Conservation (phyloP, 1,140 invertebrate genomes). For the Drosophila lacteicornis region DNA sequence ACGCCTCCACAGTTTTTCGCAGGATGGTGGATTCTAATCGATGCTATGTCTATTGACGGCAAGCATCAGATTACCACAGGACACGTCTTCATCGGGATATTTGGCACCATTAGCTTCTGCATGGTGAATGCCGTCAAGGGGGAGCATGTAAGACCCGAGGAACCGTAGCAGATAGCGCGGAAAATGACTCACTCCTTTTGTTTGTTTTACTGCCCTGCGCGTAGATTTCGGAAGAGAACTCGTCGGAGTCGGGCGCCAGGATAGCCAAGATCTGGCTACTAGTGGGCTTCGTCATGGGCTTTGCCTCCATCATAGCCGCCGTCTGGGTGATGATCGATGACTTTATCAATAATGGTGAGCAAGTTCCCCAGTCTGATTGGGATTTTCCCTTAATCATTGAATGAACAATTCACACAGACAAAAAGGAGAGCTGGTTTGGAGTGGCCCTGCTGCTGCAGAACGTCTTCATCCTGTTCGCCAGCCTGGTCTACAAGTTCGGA, state of each 20-base stretch:
- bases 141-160: slow-evolving; percentile 89
- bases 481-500: slow-evolving; percentile 97
- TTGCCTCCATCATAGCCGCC: slow-evolving; percentile 97
- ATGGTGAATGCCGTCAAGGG: slow-evolving; percentile 99
- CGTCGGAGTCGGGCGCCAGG: slow-evolving; percentile 88
- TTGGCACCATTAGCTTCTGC: slow-evolving; percentile 96
- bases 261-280: slow-evolving; percentile 98
- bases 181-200: slow-evolving; percentile 62
- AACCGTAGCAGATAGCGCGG: neutral
- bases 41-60: slow-evolving; percentile 92
- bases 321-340: slow-evolving; percentile 97
- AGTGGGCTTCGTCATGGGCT: slow-evolving; percentile 97
- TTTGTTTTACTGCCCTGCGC: slow-evolving; percentile 6
- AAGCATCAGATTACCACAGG: slow-evolving; percentile 88
- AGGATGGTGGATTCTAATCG: slow-evolving; percentile 99
- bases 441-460: slow-evolving; percentile 98
- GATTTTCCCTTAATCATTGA: too few relatives aligned
- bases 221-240: slow-evolving; percentile 79
- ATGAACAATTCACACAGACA: slow-evolving; percentile 36
- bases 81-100: slow-evolving; percentile 97
- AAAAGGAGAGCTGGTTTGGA: slow-evolving; percentile 90
- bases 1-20: slow-evolving; percentile 90
- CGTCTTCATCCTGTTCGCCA: slow-evolving; percentile 96
- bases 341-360: slow-evolving; percentile 85
- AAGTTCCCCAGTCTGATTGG: neutral